Evolutionary conservation across 2,797 vertebrate species (phyloP), one percentile per base, ranked within the genome.

Genomic region (Microctenopoma lineatum): DNA sequence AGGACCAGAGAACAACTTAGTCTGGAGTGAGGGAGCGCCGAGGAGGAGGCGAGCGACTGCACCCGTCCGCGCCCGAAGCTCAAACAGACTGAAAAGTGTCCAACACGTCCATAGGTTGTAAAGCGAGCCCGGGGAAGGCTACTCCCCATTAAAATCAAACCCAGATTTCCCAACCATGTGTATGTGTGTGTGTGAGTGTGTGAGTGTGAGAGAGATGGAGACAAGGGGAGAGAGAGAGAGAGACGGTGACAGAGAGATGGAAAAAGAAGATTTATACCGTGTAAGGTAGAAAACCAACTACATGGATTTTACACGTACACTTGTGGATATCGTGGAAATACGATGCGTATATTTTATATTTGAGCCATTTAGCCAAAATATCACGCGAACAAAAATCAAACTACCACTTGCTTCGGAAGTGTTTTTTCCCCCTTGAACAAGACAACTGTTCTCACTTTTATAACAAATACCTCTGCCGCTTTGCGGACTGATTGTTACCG

Each of bases 81-180:
- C 71, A 70, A 66, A 83, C 45, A 79, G 70, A 92, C 79, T 92
- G 91, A 89, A 81, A 88, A 54, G n/a, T 71, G 61, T 82, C 87
- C 86, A 72, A 79, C 79, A 76, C 89, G 81, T 90, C 91, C 89
- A 92, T 89, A 80, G 87, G 87, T 87, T 90, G 90, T 88, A 89
- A 83, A 86, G 90, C 82, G 73, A 86, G 80, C 79, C 73, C 71
- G 38, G 75, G 62, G 73, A 69, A 79, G 89, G 92, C 87, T 80
- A 92, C 92, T 92, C 92, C 92, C 91, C 82, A 75, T 85, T 84
- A 80, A 88, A 93, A 93, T 92, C 90, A 92, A 90, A 86, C 91
- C 91, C 92, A 93, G 90, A 93, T 90, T 92, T 25, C 76, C 79
- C 64, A 81, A 59, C 57, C 61, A 39, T 75, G 85, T 66, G 66